These are phyloP conservation scores for Ochropleura leucogaster DNA, from an alignment of 2,888 invertebrate species.

Conservation along the genomic window DNA sequence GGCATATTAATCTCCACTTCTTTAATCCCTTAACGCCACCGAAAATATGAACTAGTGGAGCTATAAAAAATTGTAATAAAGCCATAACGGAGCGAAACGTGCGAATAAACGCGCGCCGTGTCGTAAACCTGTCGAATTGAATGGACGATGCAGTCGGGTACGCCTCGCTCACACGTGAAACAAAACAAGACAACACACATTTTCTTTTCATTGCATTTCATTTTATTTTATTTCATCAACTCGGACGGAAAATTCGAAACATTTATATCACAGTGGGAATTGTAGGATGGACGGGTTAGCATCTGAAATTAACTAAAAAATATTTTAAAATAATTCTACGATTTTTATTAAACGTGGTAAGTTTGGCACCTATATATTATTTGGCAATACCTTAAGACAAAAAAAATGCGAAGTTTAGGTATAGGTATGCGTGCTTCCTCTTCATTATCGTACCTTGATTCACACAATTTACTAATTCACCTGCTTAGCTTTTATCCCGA, in stretches of 20 bases:
- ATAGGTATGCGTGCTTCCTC: not conserved
- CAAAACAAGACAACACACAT: conserved; percentile 63
- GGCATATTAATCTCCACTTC: conserved; percentile 71
- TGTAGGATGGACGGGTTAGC: not conserved
- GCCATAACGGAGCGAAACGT: conserved; percentile 82
- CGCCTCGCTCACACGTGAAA: conserved; percentile 63
- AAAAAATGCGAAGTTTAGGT: not conserved
- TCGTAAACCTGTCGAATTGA: conserved; percentile 86
- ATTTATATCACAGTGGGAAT: not conserved
- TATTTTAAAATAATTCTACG: not conserved
- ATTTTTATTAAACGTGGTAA: not conserved
- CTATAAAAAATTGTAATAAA: conserved; percentile 87
- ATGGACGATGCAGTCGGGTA: conserved; percentile 78
- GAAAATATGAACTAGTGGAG: conserved; percentile 85
- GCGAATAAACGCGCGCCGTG: conserved; percentile 81
- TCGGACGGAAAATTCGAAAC: conserved; percentile 37
- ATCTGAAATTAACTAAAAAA: not conserved
- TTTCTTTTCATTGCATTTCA: conserved; percentile 55
- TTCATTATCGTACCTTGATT: not conserved
- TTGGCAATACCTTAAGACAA: not conserved
- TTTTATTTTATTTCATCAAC: conserved; percentile 29
- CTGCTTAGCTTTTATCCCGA: no score
- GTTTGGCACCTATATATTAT: not conserved
- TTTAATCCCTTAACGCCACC: conserved; percentile 81
- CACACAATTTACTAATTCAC: not conserved